Base-by-base conservation (phyloP, 2,113 vertebrate species). In the Zosterops lateralis region DNA sequence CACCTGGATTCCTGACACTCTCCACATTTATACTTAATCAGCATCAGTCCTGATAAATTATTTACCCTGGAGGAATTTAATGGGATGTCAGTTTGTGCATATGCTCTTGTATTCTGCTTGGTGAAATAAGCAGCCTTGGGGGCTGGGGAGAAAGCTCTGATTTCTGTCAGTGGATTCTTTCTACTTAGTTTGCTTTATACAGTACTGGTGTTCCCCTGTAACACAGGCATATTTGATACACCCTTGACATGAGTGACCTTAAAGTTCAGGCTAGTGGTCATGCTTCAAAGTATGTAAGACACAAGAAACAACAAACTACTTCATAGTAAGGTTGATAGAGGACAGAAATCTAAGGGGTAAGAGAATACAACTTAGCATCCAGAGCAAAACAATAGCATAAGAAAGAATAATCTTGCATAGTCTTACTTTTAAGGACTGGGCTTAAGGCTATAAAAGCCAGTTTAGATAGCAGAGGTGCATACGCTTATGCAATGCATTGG, bases 21-120 rank as follows among this genome's bases (percentile, higher is more conserved):
- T 91, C 93, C 3, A 38, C 57, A 84, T 97, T 96, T 97, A 91
- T 91, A 96, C 87, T 97, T 96, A 96, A 97, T 97, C 89, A 97
- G 89, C 40, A 92, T 85, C n/a, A 62, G 57, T 87, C 54, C 84
- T 93, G 93, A 97, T 96, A 97, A 96, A 95, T 88, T 96, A 96
- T 88, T 96, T 95, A 86, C 78, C 82, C 78, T 79, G 72, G 64
- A 95, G 80, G 87, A 97, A 96, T 93, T 93, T 36, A 94, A 85
- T 68, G 71, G 89, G 82, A 94, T 5, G 21, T 89, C 66, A 61
- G 70, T 84, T 92, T 93, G 77, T 84, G 54, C 73, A 65, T 72
- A 84, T 42, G 65, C 51, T 93, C 29, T 96, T 85, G 73, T 78
- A 67, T 73, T 83, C 53, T 91, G 45, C 70, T 93, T 93, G 92